phyloP scores from a whole-genome alignment of 53 echinoderm and acorn worm genomes.

The Apostichopus leukothele region DNA sequence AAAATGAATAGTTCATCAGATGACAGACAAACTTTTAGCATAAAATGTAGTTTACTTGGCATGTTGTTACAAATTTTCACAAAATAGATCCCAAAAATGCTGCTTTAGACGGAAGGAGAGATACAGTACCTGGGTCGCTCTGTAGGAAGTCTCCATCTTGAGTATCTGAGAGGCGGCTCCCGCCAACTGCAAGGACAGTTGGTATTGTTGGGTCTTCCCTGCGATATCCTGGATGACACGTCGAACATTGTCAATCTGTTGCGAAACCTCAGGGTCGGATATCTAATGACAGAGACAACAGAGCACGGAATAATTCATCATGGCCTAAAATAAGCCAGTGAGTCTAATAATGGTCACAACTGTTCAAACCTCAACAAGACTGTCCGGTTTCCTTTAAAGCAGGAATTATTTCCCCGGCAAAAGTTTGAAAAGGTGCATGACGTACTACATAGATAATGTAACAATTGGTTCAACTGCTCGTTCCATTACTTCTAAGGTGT shows the following conservation, averaged over 20 bases:
- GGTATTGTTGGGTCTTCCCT: not conserved
- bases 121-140: conserved; percentile 6
- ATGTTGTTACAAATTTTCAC: not conserved
- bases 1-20: not conserved
- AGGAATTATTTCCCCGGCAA: no score
- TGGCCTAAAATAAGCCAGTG: no score
- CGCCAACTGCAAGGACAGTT: conserved; percentile 4
- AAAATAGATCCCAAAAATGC: not conserved
- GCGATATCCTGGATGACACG: conserved; percentile 17
- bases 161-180: conserved; percentile 34
- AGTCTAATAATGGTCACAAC: no score
- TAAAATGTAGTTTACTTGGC: not conserved
- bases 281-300: not conserved
- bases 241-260: conserved; percentile 32
- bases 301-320: no score
- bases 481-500: no score
- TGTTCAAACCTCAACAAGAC: no score
- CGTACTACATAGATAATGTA: no score
- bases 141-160: conserved; percentile 23
- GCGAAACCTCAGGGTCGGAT: conserved; percentile 41
- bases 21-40: not conserved
- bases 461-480: no score
- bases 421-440: no score
- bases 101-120: not conserved
- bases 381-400: no score